Conservation (phyloP, 2,113 vertebrate genomes). For the Chiloscyllium plagiosum region DNA sequence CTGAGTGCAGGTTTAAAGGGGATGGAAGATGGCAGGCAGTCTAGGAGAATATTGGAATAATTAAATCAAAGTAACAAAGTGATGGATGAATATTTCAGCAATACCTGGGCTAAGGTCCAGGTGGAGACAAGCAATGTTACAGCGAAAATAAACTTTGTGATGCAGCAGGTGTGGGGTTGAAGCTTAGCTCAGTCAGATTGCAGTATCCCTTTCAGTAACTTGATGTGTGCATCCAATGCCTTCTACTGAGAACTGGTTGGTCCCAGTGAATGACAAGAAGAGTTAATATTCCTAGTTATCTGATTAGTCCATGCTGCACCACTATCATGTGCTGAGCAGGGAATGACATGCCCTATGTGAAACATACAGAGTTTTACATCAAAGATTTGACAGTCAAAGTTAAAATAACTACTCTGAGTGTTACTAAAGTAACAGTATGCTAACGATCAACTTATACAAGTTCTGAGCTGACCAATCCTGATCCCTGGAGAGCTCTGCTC, state of each 20-base stretch:
- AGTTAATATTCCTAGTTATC: background rate
- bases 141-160: background rate
- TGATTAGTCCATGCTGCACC: background rate
- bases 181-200: background rate
- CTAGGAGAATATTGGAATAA: background rate
- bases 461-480: background rate
- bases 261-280: background rate
- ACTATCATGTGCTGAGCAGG: background rate
- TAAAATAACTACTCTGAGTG: background rate
- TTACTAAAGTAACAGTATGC: background rate
- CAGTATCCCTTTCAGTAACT: background rate
- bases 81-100: background rate
- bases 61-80: background rate
- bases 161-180: background rate
- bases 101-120: background rate
- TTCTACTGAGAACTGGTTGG: background rate
- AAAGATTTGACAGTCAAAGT: background rate
- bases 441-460: background rate
- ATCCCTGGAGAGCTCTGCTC: background rate
- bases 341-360: background rate
- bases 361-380: background rate
- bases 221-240: background rate
- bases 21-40: no score
- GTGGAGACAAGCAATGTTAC: background rate
- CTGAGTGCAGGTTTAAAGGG: no score